Conservation (phyloP, 2,113 vertebrate species). For the Pseudonaja textilis region DNA sequence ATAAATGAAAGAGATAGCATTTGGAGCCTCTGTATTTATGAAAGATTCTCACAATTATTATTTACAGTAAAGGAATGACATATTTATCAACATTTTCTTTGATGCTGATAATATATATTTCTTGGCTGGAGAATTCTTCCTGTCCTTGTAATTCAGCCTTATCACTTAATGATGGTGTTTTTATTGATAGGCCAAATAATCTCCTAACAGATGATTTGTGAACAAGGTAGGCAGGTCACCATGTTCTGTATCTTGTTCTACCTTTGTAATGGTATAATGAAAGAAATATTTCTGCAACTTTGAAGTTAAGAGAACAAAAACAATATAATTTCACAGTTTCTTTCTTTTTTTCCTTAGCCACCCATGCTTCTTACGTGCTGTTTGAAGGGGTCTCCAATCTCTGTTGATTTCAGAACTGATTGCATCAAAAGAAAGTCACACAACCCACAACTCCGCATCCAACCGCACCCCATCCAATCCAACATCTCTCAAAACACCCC, state of each 20-base stretch:
- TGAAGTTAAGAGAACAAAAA: neutral
- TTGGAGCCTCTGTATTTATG: neutral
- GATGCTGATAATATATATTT: neutral
- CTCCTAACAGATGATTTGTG: neutral
- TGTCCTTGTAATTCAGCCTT: neutral
- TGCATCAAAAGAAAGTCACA: too few relatives aligned
- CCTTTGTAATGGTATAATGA: neutral
- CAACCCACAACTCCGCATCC: too few relatives aligned
- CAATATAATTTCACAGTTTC: neutral
- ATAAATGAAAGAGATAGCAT: neutral
- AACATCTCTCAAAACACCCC: too few relatives aligned
- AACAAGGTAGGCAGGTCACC: neutral
- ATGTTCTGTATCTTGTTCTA: neutral
- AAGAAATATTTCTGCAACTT: neutral
- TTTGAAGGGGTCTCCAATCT: too few relatives aligned
- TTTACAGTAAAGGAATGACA: neutral
- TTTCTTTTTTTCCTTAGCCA: neutral
- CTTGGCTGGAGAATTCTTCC: neutral
- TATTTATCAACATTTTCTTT: neutral
- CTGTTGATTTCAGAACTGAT: too few relatives aligned
- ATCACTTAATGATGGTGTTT: neutral
- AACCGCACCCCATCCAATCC: too few relatives aligned
- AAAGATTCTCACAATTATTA: neutral
- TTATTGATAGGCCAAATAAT: neutral
- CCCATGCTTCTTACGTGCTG: neutral